Percentiles rank a stretch among this genome's conserved stretches.
Conservation (phyloP, 2,888 invertebrate genomes). For the Sminthurides aquaticus region DNA sequence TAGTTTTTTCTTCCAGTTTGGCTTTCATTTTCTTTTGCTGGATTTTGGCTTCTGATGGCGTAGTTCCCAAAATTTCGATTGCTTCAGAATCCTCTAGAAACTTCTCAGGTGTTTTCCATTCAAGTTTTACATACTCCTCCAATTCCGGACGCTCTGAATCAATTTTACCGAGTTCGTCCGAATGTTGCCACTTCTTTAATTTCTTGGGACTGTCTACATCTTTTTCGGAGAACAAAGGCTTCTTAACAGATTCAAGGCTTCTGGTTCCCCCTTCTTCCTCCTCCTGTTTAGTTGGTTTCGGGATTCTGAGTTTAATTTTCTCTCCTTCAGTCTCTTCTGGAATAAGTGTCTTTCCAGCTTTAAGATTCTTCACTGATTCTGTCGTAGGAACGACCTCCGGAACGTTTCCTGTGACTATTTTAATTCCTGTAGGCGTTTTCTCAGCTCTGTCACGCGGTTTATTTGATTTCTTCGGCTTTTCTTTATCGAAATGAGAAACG, state of each 20-base stretch:
- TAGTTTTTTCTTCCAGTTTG: background rate
- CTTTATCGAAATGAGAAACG: too few species aligned
- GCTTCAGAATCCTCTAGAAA: background rate
- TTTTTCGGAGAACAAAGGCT: slow-evolving; percentile 42
- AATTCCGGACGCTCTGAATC: slow-evolving; percentile 15
- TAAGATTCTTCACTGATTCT: slow-evolving; percentile 29
- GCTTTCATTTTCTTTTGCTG: background rate
- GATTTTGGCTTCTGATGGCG: background rate
- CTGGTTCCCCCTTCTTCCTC: too few species aligned
- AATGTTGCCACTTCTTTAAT: slow-evolving; percentile 45
- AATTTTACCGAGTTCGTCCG: slow-evolving; percentile 46
- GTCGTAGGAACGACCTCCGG: slow-evolving; percentile 8
- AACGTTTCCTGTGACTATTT: slow-evolving; percentile 45
- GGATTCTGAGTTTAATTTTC: too few species aligned
- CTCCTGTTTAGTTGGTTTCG: too few species aligned
- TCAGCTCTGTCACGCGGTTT: background rate
- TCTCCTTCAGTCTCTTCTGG: slow-evolving; percentile 42
- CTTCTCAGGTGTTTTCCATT: slow-evolving; percentile 45
- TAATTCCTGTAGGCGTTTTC: slow-evolving; percentile 45
- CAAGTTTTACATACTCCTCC: slow-evolving; percentile 14
- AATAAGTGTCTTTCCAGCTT: too few species aligned
- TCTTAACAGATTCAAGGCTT: slow-evolving; percentile 22
- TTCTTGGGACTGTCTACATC: slow-evolving; percentile 23
- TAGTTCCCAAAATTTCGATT: background rate
- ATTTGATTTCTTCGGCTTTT: slow-evolving; percentile 11